phyloP scores from a whole-genome alignment of 2,888 invertebrate genomes.

The Serrognathus titanus region DNA sequence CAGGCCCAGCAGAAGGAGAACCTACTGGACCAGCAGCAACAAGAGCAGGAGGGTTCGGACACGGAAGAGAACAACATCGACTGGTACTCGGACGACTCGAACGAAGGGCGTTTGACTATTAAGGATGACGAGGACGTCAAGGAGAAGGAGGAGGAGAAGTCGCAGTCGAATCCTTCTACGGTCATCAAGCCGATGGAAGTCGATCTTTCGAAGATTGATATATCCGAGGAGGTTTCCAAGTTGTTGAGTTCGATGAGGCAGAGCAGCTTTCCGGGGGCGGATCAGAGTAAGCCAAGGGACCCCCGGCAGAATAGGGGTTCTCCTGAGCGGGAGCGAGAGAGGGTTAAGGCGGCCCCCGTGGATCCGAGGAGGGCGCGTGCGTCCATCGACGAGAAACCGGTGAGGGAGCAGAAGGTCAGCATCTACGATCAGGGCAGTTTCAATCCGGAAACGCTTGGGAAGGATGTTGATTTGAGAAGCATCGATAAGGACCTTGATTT shows the following conservation, averaged over 20 bases:
- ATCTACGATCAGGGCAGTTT: conserved; percentile 61
- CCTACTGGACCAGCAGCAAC: conserved; percentile 41
- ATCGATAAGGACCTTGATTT: conserved; percentile 51
- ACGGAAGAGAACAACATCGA: conserved; percentile 47
- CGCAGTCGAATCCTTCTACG: conserved; percentile 13
- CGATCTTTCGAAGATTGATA: conserved; percentile 70
- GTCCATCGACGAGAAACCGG: conserved; percentile 31
- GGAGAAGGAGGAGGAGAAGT: conserved; percentile 35
- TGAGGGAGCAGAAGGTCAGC: conserved; percentile 49
- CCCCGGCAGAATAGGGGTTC: conserved; percentile 19
- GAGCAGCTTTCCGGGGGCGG: conserved; percentile 6
- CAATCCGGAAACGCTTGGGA: conserved; percentile 52
- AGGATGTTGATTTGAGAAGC: conserved; percentile 53
- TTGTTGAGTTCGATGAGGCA: conserved; percentile 57
- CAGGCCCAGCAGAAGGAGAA: conserved; percentile 62
- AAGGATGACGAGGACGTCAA: conserved; percentile 45
- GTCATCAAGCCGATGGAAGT: conserved; percentile 55
- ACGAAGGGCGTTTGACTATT: conserved; percentile 54
- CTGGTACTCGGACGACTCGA: conserved; percentile 82
- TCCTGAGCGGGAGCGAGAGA: too few species aligned
- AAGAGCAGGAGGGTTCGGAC: conserved; percentile 22
- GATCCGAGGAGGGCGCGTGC: conserved; percentile 30
- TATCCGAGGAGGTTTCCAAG: conserved; percentile 70
- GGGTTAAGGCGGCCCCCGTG: conserved; percentile 16
- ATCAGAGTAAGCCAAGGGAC: conserved; percentile 18